Base-by-base conservation (phyloP, 2,797 vertebrate species). In the Benthosema pterotum region DNA sequence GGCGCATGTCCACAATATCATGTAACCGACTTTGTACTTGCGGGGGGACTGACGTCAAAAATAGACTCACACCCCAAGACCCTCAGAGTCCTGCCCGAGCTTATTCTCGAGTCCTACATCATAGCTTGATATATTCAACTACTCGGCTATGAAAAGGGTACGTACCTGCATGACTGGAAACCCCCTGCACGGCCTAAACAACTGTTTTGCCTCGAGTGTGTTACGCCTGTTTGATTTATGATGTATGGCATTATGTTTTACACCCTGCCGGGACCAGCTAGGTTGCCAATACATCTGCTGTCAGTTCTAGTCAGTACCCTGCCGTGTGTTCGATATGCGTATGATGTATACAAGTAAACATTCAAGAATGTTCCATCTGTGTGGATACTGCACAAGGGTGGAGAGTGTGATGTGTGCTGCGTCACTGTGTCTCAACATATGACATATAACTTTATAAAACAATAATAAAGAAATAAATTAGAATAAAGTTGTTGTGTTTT, bases 21-120 rank as follows among this genome's bases (percentile, higher is more conserved):
- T 81, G 85, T 94, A 89, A 89, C 93, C 51, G 71, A 91, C 88
- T 90, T 90, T 89, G 78, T 89, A 89, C 89, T 88, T 81, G 82
- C 0, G 82, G 83, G 83, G 89, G 84, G 80, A 84, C 84, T 84
- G 67, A 75, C 57, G 73, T 78, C 90, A 89, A 93, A 93, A 92
- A 92, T 94, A 94, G 84, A 77, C 72, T 72, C 84, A 67, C 72
- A 86, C 84, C 87, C 79, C 77, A n/a, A 89, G 88, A 82, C 75
- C 11, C 6, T 62, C 70, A 17, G n/a, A n/a, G 72, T 82, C 81
- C 69, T 72, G 85, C 64, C 72, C 81, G 75, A 84, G 80, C 86
- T 81, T 81, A 76, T 72, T 74, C 75, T 70, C 61, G 79, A 80
- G 85, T 82, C 74, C 75, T 78, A 62, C 83, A 88, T 89, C 88